Evolutionary conservation across 2,113 vertebrate genomes (phyloP).

Genomic region (Harpagus bidentatus): DNA sequence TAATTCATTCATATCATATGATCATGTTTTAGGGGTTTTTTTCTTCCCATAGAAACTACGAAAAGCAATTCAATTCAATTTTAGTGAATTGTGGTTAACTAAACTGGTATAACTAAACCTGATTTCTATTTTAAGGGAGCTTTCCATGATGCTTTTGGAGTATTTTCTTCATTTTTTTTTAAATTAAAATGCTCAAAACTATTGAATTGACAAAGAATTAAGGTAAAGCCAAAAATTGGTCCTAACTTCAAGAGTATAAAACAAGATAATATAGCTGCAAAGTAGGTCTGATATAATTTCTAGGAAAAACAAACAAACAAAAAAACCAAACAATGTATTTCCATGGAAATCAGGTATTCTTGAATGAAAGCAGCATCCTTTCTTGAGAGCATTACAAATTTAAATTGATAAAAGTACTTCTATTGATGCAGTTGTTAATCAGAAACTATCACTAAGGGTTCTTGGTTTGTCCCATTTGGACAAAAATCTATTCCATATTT

Average conservation of each 20-base stretch:
- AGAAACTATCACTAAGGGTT: not conserved
- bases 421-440: not conserved
- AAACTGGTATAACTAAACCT: not conserved
- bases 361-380: not conserved
- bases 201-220: not conserved
- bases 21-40: not conserved
- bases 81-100: not conserved
- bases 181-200: not conserved
- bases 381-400: not conserved
- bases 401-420: not conserved
- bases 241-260: not conserved
- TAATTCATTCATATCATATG: not conserved
- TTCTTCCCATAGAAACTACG: not conserved
- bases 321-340: not conserved
- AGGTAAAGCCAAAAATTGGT: not conserved
- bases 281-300: not conserved
- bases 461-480: not conserved
- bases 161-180: not conserved
- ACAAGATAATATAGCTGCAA: not conserved
- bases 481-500: not conserved
- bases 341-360: not conserved
- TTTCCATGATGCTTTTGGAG: not conserved
- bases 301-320: not conserved
- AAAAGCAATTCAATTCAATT: not conserved
- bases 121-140: not conserved